A percentile compares a stretch with the other conserved stretches of the same genome.
Evolutionary conservation across 1,140 invertebrate species (phyloP).

Genomic region (Aphelinus atriplicis): DNA sequence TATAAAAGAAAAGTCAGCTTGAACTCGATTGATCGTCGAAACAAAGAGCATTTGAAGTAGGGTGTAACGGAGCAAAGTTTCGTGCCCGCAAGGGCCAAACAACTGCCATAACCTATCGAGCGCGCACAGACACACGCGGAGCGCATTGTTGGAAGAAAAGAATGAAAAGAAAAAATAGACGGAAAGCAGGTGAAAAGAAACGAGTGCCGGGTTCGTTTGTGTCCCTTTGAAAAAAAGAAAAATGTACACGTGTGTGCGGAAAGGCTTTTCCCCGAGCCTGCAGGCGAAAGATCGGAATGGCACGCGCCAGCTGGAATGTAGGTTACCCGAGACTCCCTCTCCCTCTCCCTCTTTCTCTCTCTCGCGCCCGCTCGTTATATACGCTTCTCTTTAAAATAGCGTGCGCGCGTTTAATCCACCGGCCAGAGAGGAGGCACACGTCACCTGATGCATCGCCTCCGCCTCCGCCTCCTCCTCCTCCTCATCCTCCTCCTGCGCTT

Average conservation of each 20-base stretch:
- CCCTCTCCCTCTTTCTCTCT: too few species aligned
- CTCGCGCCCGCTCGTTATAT: background rate
- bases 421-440: background rate
- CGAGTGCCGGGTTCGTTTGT: background rate
- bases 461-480: background rate
- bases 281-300: constrained; percentile 2
- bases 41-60: too few species aligned
- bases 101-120: too few species aligned
- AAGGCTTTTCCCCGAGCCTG: background rate
- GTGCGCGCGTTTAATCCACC: background rate
- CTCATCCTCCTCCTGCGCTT: background rate
- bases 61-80: too few species aligned
- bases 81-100: too few species aligned
- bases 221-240: background rate
- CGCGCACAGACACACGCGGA: too few species aligned
- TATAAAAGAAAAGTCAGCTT: too few species aligned
- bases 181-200: too few species aligned
- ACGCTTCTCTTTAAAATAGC: background rate
- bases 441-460: constrained; percentile 18
- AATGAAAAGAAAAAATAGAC: too few species aligned
- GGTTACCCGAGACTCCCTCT: constrained; percentile 6
- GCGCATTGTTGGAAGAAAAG: too few species aligned
- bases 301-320: constrained; percentile 9
- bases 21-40: too few species aligned
- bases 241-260: background rate